A percentile compares a stretch with the other conserved stretches of the same genome.
Evolutionary conservation across 2,888 invertebrate species (phyloP).

Genomic region (Phalera bucephala): DNA sequence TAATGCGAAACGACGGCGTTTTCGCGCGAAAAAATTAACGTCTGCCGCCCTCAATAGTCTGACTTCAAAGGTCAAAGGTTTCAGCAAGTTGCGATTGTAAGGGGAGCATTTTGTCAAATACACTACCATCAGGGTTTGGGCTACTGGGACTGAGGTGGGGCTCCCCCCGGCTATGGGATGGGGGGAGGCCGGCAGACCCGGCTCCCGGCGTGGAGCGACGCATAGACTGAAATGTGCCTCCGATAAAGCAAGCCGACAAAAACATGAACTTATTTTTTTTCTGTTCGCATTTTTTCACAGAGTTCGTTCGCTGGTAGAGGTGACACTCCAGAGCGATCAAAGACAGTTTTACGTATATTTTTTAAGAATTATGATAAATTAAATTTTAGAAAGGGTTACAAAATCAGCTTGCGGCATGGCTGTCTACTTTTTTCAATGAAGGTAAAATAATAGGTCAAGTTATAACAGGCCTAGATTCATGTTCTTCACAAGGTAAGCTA

Average conservation of each 20-base stretch:
- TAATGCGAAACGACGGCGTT: constrained; percentile 34
- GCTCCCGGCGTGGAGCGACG: constrained; percentile 39
- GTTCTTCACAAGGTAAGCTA: too few species aligned
- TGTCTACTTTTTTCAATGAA: too few species aligned
- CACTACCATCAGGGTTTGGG: constrained; percentile 38
- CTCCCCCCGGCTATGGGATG: constrained; percentile 6
- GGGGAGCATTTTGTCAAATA: constrained; percentile 46
- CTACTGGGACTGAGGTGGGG: constrained; percentile 31
- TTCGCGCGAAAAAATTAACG: constrained; percentile 33
- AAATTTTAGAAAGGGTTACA: too few species aligned
- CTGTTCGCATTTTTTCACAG: constrained; percentile 9
- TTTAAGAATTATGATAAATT: too few species aligned
- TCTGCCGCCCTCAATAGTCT: constrained; percentile 15
- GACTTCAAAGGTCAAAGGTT: constrained; percentile 38
- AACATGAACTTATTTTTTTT: constrained; percentile 47
- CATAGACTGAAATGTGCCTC: constrained; percentile 55
- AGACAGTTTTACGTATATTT: too few species aligned
- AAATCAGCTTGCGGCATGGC: too few species aligned
- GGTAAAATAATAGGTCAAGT: too few species aligned
- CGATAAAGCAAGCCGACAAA: constrained; percentile 52
- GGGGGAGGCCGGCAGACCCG: constrained; percentile 41
- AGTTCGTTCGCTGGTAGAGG: constrained; percentile 8
- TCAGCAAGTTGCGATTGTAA: constrained; percentile 31
- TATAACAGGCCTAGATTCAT: too few species aligned
- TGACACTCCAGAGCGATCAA: background rate